Evolutionary conservation across 2,113 vertebrate species (phyloP).

Genomic region (Gobiocypris rarus): DNA sequence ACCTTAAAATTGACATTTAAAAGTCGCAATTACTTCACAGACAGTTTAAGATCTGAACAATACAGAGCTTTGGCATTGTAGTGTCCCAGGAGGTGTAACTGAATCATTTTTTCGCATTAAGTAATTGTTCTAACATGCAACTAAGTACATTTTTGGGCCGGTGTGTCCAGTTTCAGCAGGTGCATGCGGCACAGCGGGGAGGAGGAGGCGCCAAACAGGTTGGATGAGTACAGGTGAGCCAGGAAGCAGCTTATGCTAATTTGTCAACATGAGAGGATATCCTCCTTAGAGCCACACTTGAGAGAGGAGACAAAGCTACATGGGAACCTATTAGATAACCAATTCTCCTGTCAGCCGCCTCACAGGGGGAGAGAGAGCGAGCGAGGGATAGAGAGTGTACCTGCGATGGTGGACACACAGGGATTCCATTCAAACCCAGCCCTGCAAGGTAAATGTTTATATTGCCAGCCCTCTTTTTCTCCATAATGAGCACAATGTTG

Average conservation of each 20-base stretch:
- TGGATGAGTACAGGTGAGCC: constrained; percentile 84
- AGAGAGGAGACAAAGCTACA: constrained; percentile 73
- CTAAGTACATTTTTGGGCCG: constrained; percentile 35
- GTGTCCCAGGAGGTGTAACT: background rate
- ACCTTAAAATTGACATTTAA: constrained; percentile 27
- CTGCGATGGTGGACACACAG: constrained; percentile 77
- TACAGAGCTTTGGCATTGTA: background rate
- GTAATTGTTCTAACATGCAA: constrained; percentile 14
- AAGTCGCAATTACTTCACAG: constrained; percentile 27
- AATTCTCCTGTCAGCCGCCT: constrained; percentile 54
- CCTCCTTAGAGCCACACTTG: constrained; percentile 73
- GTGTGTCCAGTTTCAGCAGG: constrained; percentile 62
- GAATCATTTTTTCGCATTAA: constrained; percentile 1
- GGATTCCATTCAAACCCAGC: constrained; percentile 60
- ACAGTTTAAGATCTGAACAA: background rate
- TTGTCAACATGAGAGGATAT: constrained; percentile 50
- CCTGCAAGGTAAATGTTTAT: constrained; percentile 77
- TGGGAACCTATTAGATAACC: constrained; percentile 67
- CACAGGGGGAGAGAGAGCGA: constrained; percentile 52
- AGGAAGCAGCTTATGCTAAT: constrained; percentile 69
- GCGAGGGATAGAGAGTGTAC: constrained; percentile 51
- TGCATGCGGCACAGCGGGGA: constrained; percentile 73
- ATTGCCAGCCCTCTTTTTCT: constrained; percentile 35
- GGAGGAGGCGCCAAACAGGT: constrained; percentile 88
- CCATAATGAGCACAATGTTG: constrained; percentile 19